Evolutionary conservation across 2,113 vertebrate genomes (phyloP), one percentile per base, ranked within the genome.

Genomic region (Cyphomyrus plagiostoma): DNA sequence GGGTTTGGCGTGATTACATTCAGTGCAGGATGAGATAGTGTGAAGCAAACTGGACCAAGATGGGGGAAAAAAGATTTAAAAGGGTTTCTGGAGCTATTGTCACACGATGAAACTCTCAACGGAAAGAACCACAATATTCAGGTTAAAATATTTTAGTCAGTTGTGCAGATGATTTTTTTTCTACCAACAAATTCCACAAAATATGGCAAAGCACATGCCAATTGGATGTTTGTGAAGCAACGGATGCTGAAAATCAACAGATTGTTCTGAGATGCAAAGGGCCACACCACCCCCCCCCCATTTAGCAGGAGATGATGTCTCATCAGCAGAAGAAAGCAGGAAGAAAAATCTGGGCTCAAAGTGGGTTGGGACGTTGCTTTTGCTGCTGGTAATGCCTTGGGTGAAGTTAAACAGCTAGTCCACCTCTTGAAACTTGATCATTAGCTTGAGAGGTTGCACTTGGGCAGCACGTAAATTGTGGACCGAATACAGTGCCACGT

Each of bases 1-100:
- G 90, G 91, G 91, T 92, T 92, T 93, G 91, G 90, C 90, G 90
- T 92, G 93, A 94, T 92, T 92, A 90, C 90, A 91, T 90, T 87
- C 82, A 92, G 90, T 88, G 88, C 48, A 23, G 45, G 89, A 86
- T 83, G 90, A 91, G 90, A 91, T 92, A 88, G 88, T 58, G 39
- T 85, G 21, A 42, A 62, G 39, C 52, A 89, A 85, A 85, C 50
- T 70, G 66, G 88, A 77, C 88, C 26, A 42, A 53, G 21, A 82
- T 49, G 23, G n/a, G 46, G 19, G 4, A 42, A n/a, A 83, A 70
- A 53, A 45, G 53, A 82, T 52, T 53, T 82, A 42, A 53, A 66
- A 89, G 74, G 88, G 70, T 26, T 80, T 89, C 26, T 17, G 39
- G n/a, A 89, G 66, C 45, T 35, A 21, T 10, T 80, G 74, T 39